Base-by-base conservation (phyloP, 2,797 vertebrate genomes). In the Sciaenops ocellatus region DNA sequence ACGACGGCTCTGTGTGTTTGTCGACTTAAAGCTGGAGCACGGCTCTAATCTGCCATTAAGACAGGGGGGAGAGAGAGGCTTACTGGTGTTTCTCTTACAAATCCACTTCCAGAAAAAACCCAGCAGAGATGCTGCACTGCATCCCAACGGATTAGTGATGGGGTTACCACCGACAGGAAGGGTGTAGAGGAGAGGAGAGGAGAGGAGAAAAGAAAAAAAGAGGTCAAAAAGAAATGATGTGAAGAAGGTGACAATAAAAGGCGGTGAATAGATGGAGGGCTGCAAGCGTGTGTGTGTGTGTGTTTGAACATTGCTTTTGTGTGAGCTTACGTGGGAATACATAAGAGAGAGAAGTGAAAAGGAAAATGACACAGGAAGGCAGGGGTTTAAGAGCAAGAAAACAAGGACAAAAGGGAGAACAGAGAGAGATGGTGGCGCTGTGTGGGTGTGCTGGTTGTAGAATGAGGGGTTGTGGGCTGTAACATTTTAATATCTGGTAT, bases 31-130 rank as follows among this genome's bases (percentile, higher is more conserved):
- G 80, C 87, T 41, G 72, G 78, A 87, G 87, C 85, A 69, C 55
- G 73, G 60, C 91, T 91, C 88, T 95, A 94, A 95, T 95, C 94
- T 94, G 90, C 90, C 90, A 94, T 95, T 94, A 95, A 95, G 90
- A 91, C 90, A 64, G 85, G 83, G 86, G 34, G 82, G 76, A 83
- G 77, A 84, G 89, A 89, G 86, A 87, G 92, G 92, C 92, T 95
- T 95, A 94, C 87, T 86, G 81, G 90, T 95, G 92, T 95, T 93
- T 93, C 90, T 89, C 89, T 94, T 90, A 93, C 93, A 96, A 94
- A 96, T 95, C 93, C 93, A 94, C 92, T 94, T 81, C 89, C 86
- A 88, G 86, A 89, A 89, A 38, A 89, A 81, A 85, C 86, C 89
- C 69, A 42, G 67, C 85, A 85, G 89, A 87, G 88, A 87, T 78